These are phyloP conservation scores for Semaprochilodus insignis DNA, from an alignment of 2,797 vertebrate species.

Conservation along the genomic window DNA sequence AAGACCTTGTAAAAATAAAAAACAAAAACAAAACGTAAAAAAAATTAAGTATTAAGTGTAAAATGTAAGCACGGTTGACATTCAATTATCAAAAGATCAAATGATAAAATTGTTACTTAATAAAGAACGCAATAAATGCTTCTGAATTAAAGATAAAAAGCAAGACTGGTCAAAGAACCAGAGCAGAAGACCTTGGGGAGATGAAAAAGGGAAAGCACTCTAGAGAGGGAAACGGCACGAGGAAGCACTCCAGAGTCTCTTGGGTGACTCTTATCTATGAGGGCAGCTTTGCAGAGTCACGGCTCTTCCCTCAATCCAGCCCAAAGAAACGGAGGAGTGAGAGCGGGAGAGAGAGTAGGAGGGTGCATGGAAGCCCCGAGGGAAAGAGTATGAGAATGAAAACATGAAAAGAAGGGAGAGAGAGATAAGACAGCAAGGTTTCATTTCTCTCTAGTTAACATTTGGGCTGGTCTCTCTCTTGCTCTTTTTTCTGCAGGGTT, in stretches of 20 bases:
- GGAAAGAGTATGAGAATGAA: slow-evolving; percentile 5
- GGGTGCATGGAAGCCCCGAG: slow-evolving; percentile 29
- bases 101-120: background rate
- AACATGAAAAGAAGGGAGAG: slow-evolving; percentile 23
- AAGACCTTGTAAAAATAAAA: background rate
- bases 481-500: slow-evolving; percentile 38
- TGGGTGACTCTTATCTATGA: slow-evolving; percentile 26
- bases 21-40: background rate
- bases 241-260: slow-evolving; percentile 21
- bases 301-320: slow-evolving; percentile 15
- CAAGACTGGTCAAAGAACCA: background rate
- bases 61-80: background rate
- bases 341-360: slow-evolving; percentile 8
- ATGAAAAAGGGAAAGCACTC: slow-evolving; percentile 5
- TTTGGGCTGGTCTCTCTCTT: slow-evolving; percentile 38
- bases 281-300: slow-evolving; percentile 43
- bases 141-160: background rate
- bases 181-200: slow-evolving; percentile 20
- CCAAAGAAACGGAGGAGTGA: background rate
- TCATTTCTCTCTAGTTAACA: slow-evolving; percentile 33
- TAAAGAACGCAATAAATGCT: background rate
- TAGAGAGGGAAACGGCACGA: slow-evolving; percentile 6
- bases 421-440: slow-evolving; percentile 49
- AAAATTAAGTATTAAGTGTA: background rate
- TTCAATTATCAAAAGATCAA: background rate